Evolutionary conservation across 2,888 invertebrate genomes (phyloP).

Genomic region (Itoplectis maculator): DNA sequence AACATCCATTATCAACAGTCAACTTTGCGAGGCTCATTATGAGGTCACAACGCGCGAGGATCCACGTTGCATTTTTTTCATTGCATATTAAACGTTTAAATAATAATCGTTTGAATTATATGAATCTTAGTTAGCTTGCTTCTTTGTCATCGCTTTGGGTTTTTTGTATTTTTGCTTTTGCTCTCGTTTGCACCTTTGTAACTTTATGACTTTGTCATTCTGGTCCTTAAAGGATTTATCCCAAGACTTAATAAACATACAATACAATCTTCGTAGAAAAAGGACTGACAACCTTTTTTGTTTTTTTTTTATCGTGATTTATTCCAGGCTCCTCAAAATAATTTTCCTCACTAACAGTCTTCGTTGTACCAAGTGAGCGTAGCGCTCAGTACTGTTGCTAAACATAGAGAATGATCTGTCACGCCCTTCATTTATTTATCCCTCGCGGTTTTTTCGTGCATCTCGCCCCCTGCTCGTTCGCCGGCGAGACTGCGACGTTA

Average conservation of each 20-base stretch:
- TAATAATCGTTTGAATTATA: not conserved
- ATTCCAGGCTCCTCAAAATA: not conserved
- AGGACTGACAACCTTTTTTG: not conserved
- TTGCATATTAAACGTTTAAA: not conserved
- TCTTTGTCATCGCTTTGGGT: too few relatives aligned
- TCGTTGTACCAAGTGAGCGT: slow-evolving; percentile 5
- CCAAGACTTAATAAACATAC: too few relatives aligned
- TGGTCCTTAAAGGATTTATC: too few relatives aligned
- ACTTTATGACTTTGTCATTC: too few relatives aligned
- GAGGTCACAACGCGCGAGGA: not conserved
- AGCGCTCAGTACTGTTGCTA: not conserved
- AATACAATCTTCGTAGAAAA: not conserved
- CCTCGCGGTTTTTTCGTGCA: slow-evolving; percentile 35
- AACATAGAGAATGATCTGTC: slow-evolving; percentile 18
- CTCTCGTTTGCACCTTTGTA: too few relatives aligned
- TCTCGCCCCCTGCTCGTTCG: slow-evolving; percentile 38
- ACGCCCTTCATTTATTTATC: slow-evolving; percentile 25
- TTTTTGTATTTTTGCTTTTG: too few relatives aligned
- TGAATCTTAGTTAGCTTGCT: too few relatives aligned
- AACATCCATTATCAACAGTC: too few relatives aligned
- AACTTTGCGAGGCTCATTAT: too few relatives aligned
- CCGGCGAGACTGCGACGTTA: slow-evolving; percentile 73
- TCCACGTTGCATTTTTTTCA: not conserved
- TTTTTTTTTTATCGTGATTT: not conserved
- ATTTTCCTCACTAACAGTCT: not conserved